Conservation (phyloP, 2,797 vertebrate genomes). For the Schizopygopsis malacanthus region DNA sequence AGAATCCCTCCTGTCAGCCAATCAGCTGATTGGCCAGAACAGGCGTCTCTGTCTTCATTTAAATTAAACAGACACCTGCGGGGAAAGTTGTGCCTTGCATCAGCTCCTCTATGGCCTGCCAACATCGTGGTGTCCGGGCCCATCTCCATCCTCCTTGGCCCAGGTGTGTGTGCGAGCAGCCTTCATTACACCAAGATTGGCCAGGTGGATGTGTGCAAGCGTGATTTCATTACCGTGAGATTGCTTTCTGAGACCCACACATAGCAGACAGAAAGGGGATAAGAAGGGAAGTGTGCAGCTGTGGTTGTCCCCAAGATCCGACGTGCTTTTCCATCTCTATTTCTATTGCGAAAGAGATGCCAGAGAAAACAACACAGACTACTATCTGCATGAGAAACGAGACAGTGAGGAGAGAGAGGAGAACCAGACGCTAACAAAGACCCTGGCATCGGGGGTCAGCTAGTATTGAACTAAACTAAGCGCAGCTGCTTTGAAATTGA, state of each 20-base stretch:
- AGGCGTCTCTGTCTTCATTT: conserved; percentile 33
- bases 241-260: conserved; percentile 60
- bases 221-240: conserved; percentile 64
- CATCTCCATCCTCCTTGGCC: conserved; percentile 39
- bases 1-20: conserved; percentile 34
- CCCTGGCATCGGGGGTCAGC: background rate
- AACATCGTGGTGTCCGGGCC: conserved; percentile 33
- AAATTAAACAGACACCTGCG: conserved; percentile 30
- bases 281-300: conserved; percentile 49
- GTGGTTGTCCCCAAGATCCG: conserved; percentile 37
- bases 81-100: conserved; percentile 13
- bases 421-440: background rate
- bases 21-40: conserved; percentile 44
- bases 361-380: conserved; percentile 39
- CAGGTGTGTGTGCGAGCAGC: conserved; percentile 56
- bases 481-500: background rate
- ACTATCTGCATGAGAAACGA: conserved; percentile 48
- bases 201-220: conserved; percentile 56
- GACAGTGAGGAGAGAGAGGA: conserved; percentile 10
- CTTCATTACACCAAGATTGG: conserved; percentile 62
- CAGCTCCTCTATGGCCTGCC: conserved; percentile 19
- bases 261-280: conserved; percentile 13
- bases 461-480: background rate
- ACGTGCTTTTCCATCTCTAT: conserved; percentile 61
- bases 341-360: conserved; percentile 47